Base-by-base conservation (phyloP, 1,140 invertebrate genomes). In the Sycophaga agraensis region DNA sequence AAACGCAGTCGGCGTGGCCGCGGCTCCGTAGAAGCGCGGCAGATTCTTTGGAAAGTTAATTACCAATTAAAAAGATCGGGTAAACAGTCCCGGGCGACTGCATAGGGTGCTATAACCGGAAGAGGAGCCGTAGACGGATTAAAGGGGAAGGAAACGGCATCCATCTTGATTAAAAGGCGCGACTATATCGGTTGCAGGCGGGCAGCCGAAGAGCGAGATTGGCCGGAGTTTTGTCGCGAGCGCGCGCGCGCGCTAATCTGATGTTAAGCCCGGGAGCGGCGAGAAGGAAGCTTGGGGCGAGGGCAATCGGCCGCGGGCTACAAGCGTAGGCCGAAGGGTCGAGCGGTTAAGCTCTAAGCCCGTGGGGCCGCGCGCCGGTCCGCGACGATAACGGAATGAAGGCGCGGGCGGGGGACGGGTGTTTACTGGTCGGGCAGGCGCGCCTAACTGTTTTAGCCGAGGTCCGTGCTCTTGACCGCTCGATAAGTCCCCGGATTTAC, bases 331-430 rank as follows among this genome's bases (percentile, higher is more conserved):
- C 4, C 28, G 28, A 31, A 11, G 11, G 28, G 28, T 31, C 5
- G 28, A 4, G 28, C 28, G n/a, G 24, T 11, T 7, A 28, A 48
- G 12, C 14, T 16, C n/a, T 16, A 6, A 48, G 24, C 42, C 22
- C 43, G 43, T 12, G 12, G 14, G 14, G 43, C n/a, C 3, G 26
- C n/a, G 51, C 19, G 31, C 14, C 63, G 68, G 45, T 54, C 58
- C 42, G 59, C 54, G 40, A 68, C 59, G 70, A 72, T 72, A 72
- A 72, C 69, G 64, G 70, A 68, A 71, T 72, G 68, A 72, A 62
- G 57, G 59, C 48, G 14, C 28, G 21, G 9, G 16, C 49, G 7
- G n/a, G 37, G 26, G 28, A 35, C 16, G 24, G 48, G 35, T 17
- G 12, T 16, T 17, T 7, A 24, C 17, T 4, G 28, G 28, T 31